Percentiles rank a stretch among this genome's conserved stretches.
Evolutionary conservation across 2,797 vertebrate species (phyloP).

Genomic region (Labroides dimidiatus): DNA sequence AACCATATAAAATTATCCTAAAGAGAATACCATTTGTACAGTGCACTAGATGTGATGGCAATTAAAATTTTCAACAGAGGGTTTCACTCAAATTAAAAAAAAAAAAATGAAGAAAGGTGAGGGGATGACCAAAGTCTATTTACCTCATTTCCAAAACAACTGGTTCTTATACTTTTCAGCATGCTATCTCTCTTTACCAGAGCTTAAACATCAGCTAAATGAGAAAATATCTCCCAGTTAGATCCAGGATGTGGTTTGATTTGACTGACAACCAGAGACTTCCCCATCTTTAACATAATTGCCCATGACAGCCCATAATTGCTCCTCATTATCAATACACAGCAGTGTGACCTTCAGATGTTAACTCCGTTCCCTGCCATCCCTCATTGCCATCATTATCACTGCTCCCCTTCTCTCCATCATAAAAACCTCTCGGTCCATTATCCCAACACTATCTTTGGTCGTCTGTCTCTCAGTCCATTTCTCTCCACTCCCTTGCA

Average conservation of each 20-base stretch:
- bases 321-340: constrained; percentile 7
- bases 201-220: background rate
- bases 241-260: constrained; percentile 11
- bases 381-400: background rate
- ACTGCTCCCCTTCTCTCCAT: background rate
- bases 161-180: no score
- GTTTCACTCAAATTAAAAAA: no score
- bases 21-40: no score
- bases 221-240: background rate
- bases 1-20: no score
- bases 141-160: no score
- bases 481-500: constrained; percentile 34
- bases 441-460: constrained; percentile 9
- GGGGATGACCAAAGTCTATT: no score
- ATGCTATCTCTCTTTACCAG: background rate
- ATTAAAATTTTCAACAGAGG: no score
- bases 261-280: background rate
- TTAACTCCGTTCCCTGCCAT: constrained; percentile 2
- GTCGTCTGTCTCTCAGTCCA: constrained; percentile 14
- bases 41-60: no score
- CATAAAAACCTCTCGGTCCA: constrained; percentile 7
- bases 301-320: background rate
- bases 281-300: background rate
- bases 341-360: constrained; percentile 44
- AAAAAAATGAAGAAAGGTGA: no score